A percentile compares a stretch with the other conserved stretches of the same genome.
phyloP scores from a whole-genome alignment of 2,888 invertebrate species.

The Amphipyra berbera region DNA sequence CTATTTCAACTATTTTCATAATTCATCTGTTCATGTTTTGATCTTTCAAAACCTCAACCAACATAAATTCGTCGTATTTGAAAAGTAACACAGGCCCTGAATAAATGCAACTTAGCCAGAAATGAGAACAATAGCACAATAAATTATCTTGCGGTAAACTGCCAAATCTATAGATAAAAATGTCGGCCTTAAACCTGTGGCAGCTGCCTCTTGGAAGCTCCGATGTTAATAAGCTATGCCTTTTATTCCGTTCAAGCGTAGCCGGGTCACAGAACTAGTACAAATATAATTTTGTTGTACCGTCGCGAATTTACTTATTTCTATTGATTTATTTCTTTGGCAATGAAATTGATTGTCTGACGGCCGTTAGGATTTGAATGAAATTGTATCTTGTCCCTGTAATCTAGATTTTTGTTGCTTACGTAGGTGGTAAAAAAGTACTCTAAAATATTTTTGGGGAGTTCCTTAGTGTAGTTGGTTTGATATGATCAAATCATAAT shows the following conservation, averaged over 20 bases:
- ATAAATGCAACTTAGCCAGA: conserved; percentile 39
- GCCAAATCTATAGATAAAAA: conserved; percentile 49
- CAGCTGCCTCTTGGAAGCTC: conserved; percentile 70
- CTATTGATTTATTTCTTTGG: conserved; percentile 55
- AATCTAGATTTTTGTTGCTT: conserved; percentile 1
- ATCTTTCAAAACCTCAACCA: neutral
- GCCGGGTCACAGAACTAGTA: conserved; percentile 87
- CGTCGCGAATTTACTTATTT: conserved; percentile 64
- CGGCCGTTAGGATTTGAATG: conserved; percentile 26
- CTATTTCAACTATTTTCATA: too few relatives aligned
- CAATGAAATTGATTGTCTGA: conserved; percentile 37
- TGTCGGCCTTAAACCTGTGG: conserved; percentile 50
- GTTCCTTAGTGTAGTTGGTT: neutral
- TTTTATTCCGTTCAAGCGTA: conserved; percentile 82
- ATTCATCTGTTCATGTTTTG: too few relatives aligned
- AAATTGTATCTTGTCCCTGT: conserved; percentile 5
- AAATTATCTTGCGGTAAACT: conserved; percentile 58
- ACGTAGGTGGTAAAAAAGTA: too few relatives aligned
- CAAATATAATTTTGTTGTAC: conserved; percentile 76
- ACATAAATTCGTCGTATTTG: conserved; percentile 9
- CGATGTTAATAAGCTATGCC: conserved; percentile 77
- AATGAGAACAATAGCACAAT: conserved; percentile 56
- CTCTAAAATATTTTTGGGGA: neutral
- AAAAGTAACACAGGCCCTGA: conserved; percentile 43
- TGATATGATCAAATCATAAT: too few relatives aligned